Percentiles rank a stretch among this genome's conserved stretches.
Evolutionary conservation across 2,797 vertebrate genomes (phyloP).

Genomic region (Lophotriccus pileatus): DNA sequence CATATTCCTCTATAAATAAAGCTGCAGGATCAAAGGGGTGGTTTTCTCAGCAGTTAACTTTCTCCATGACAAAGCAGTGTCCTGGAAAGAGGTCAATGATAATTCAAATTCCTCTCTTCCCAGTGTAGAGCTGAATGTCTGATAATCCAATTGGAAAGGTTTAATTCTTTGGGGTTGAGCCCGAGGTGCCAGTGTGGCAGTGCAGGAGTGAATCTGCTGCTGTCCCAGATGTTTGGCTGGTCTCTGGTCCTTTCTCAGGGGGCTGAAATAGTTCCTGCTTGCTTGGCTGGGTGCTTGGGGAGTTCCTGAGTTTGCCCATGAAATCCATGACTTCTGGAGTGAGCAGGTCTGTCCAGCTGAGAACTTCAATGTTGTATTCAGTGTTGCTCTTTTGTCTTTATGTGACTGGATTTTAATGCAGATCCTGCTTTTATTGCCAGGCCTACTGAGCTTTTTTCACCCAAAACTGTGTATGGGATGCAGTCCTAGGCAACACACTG

Average conservation of each 20-base stretch:
- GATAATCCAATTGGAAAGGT: neutral
- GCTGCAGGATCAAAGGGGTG: neutral
- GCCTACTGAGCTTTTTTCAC: neutral
- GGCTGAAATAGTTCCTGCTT: neutral
- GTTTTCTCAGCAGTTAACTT: neutral
- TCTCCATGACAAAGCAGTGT: neutral
- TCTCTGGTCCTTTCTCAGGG: neutral
- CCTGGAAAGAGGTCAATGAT: neutral
- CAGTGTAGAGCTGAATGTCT: neutral
- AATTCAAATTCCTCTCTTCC: neutral
- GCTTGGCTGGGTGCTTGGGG: neutral
- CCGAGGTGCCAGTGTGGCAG: neutral
- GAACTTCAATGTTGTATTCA: neutral
- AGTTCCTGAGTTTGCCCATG: accelerated
- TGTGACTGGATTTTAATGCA: neutral
- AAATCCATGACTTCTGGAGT: neutral
- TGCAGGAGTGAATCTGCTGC: neutral
- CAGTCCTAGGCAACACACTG: neutral
- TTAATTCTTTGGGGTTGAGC: neutral
- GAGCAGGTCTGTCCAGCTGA: neutral
- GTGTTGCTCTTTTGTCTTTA: neutral
- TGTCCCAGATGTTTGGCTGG: too few species aligned
- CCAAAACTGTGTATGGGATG: neutral
- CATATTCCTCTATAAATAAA: neutral
- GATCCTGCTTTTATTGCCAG: neutral